phyloP scores from a whole-genome alignment of 2,113 vertebrate species.

The Rhodinocichla rosea region DNA sequence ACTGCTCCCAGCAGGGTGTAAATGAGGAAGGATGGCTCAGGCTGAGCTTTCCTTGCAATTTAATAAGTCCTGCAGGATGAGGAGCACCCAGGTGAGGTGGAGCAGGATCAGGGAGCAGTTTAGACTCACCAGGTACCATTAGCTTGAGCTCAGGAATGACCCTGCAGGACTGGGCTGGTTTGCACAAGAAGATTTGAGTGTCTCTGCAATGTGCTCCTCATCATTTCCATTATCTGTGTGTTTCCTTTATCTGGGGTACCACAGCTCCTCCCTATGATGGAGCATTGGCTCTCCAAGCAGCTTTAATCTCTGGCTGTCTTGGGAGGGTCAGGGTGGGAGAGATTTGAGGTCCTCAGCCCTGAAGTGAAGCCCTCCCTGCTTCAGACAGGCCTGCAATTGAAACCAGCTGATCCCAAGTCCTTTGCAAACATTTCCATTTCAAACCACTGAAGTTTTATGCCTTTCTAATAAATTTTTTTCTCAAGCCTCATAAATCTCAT shows the following conservation, averaged over 20 bases:
- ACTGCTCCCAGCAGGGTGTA: background rate
- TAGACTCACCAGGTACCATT: background rate
- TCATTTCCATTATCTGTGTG: background rate
- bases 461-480: conserved; percentile 66
- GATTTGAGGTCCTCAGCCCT: conserved; percentile 4
- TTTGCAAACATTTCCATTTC: conserved; percentile 68
- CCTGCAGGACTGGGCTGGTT: background rate
- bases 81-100: rapidly evolving
- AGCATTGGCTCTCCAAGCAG: background rate
- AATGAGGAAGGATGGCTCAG: background rate
- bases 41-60: background rate
- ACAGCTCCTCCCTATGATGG: conserved; percentile 3
- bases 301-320: conserved; percentile 26
- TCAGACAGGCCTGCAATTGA: conserved; percentile 61
- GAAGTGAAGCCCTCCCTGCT: conserved; percentile 25
- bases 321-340: background rate
- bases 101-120: background rate
- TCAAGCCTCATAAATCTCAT: conserved; percentile 64
- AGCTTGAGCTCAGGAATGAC: background rate
- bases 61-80: background rate
- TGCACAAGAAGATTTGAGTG: background rate
- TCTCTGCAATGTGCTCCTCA: background rate
- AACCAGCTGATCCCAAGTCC: conserved; percentile 64
- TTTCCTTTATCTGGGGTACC: background rate
- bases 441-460: conserved; percentile 69